phyloP scores from a whole-genome alignment of 2,797 vertebrate species.

The Nannoperca australis region DNA sequence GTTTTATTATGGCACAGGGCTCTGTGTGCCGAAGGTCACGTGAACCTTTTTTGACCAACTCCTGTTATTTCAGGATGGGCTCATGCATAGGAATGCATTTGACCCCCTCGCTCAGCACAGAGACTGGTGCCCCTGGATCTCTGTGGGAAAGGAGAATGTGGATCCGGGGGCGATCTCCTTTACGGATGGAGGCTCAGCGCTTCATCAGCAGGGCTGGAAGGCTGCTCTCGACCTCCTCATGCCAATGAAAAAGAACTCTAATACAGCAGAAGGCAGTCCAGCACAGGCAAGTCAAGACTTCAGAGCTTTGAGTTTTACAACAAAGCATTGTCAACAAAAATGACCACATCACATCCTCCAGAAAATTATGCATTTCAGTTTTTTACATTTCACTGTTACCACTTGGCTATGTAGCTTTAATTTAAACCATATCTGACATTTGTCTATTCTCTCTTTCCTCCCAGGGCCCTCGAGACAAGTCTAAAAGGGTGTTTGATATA shows the following conservation, averaged over 20 bases:
- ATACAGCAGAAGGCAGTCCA: slow-evolving; percentile 73
- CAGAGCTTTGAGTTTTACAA: background rate
- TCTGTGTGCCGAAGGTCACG: background rate
- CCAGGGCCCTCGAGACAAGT: slow-evolving; percentile 92
- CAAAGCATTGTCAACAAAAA: background rate
- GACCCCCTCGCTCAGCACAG: slow-evolving; percentile 93
- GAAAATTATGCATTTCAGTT: background rate
- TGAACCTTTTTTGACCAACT: background rate
- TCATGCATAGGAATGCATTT: slow-evolving; percentile 85
- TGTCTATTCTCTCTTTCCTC: slow-evolving; percentile 36
- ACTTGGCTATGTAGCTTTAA: background rate
- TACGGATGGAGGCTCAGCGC: slow-evolving; percentile 36
- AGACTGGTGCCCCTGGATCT: slow-evolving; percentile 97
- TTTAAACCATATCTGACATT: slow-evolving; percentile 1
- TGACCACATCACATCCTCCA: background rate
- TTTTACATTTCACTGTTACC: background rate
- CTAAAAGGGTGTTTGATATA: slow-evolving; percentile 94
- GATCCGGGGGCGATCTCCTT: slow-evolving; percentile 46
- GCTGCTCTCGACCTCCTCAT: slow-evolving; percentile 87
- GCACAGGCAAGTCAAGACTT: slow-evolving; percentile 80
- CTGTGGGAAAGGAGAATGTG: slow-evolving; percentile 70
- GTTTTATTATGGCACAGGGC: background rate
- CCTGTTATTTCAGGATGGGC: slow-evolving; percentile 81
- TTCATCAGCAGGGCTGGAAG: slow-evolving; percentile 89
- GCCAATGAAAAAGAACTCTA: slow-evolving; percentile 83